Evolutionary conservation across 2,113 vertebrate genomes (phyloP).

Genomic region (Phodopus roborovskii): DNA sequence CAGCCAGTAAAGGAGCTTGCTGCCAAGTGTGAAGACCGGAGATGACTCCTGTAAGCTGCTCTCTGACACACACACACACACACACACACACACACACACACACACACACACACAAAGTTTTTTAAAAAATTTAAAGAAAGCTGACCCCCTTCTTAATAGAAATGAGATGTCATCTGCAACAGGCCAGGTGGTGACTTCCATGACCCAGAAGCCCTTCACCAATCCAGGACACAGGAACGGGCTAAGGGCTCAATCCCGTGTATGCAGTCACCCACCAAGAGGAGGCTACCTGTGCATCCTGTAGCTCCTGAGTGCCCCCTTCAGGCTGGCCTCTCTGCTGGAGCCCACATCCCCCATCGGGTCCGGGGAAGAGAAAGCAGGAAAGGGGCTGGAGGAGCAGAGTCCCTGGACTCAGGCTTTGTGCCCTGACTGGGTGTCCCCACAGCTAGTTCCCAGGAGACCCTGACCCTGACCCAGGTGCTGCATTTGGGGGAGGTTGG

Average conservation of each 20-base stretch:
- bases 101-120: neutral
- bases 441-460: neutral
- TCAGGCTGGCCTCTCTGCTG: neutral
- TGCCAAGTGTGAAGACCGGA: neutral
- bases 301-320: neutral
- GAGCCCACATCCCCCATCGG: neutral
- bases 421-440: neutral
- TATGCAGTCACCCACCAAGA: neutral
- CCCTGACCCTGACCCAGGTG: too few relatives aligned
- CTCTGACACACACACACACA: neutral
- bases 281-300: neutral
- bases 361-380: fast-evolving
- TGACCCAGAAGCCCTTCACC: neutral
- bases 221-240: fast-evolving
- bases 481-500: neutral
- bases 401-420: neutral
- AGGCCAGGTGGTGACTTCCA: neutral
- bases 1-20: neutral
- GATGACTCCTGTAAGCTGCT: neutral
- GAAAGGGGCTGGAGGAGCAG: neutral
- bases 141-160: neutral
- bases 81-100: neutral
- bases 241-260: fast-evolving
- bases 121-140: too few relatives aligned
- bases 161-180: neutral